phyloP scores from a whole-genome alignment of 30 jellyfish, hydroid and myxozoan species.

The Nemopilema nomurai region DNA sequence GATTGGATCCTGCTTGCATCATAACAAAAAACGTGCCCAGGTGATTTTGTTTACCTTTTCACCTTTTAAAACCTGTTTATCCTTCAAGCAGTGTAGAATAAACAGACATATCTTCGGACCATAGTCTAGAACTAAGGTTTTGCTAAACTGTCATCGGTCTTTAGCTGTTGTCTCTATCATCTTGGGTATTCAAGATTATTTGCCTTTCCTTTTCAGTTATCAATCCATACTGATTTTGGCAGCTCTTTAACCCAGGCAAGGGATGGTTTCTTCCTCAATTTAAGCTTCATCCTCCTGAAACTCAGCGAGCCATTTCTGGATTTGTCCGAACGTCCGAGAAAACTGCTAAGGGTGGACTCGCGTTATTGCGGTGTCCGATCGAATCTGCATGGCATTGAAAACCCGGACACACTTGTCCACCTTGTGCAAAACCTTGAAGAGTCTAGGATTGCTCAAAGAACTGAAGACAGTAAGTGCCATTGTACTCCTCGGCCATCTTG shows the following conservation, averaged over 20 bases:
- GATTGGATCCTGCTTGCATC: slow-evolving; percentile 90
- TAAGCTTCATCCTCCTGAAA: slow-evolving; percentile 73
- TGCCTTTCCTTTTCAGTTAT: slow-evolving; percentile 19
- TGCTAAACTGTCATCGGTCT: too few relatives aligned
- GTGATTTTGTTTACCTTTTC: too few relatives aligned
- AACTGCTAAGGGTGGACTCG: slow-evolving; percentile 62
- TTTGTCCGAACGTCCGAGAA: slow-evolving; percentile 57
- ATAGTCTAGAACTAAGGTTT: too few relatives aligned
- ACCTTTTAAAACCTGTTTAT: too few relatives aligned
- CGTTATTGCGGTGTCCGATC: slow-evolving; percentile 76
- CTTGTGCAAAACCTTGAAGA: slow-evolving; percentile 71
- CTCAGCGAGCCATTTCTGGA: slow-evolving; percentile 75
- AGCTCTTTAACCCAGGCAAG: slow-evolving; percentile 67
- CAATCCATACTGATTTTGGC: slow-evolving; percentile 46
- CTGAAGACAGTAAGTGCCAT: slow-evolving; percentile 69
- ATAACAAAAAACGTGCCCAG: slow-evolving; percentile 78
- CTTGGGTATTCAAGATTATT: too few relatives aligned
- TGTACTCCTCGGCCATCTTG: neutral
- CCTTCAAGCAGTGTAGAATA: too few relatives aligned
- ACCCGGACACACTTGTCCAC: slow-evolving; percentile 65
- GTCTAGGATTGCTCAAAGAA: slow-evolving; percentile 65
- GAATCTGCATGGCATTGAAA: slow-evolving; percentile 55
- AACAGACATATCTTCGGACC: too few relatives aligned
- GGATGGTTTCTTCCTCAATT: slow-evolving; percentile 84
- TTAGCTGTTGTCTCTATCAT: too few relatives aligned